Evolutionary conservation across 2,113 vertebrate genomes (phyloP), one percentile per base, ranked within the genome.

Genomic region (Callaeas wilsoni): DNA sequence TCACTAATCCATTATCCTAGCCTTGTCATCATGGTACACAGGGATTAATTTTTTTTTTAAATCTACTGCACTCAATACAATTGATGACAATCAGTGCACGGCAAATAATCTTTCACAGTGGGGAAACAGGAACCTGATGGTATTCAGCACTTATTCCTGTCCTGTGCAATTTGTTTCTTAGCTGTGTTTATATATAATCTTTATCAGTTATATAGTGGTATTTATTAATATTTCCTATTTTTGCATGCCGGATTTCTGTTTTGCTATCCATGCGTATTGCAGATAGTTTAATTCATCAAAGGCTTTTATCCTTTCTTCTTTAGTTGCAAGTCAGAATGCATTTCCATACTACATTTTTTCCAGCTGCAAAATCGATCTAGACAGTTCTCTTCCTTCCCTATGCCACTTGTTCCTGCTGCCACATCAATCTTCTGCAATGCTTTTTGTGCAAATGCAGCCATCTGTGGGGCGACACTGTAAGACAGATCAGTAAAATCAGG

Each of bases 391-490:
- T 90, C 63, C 55, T 90, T 88, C 57, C 62, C 57, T 56, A 53
- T 64, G 91, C 47, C 52, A 67, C 79, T 90, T 94, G 35, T 50
- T 93, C 75, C 79, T 86, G 71, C 88, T 94, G 86, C 94, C 88
- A 84, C 84, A 94, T 92, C 86, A 94, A 81, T 94, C 87, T 81
- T 92, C 68, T 75, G 42, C 68, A 80, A 62, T 46, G 71, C 25
- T 89, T 95, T 92, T 87, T 78, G 80, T 89, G 86, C 68, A 93
- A 87, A 93, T 78, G 86, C 59, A 90, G 60, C 76, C 76, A 93
- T 89, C 86, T 94, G 89, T 89, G 93, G 92, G 95, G 86, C 93
- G 96, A 93, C 49, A 81, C 52, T 75, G 64, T 63, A 86, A 84
- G 33, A 87, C 42, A 57, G 46, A 94, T 70, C 44, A 59, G 76